Conservation (phyloP, 35 echinoderm and acorn worm genomes). For the Heliocidaris tuberculata region DNA sequence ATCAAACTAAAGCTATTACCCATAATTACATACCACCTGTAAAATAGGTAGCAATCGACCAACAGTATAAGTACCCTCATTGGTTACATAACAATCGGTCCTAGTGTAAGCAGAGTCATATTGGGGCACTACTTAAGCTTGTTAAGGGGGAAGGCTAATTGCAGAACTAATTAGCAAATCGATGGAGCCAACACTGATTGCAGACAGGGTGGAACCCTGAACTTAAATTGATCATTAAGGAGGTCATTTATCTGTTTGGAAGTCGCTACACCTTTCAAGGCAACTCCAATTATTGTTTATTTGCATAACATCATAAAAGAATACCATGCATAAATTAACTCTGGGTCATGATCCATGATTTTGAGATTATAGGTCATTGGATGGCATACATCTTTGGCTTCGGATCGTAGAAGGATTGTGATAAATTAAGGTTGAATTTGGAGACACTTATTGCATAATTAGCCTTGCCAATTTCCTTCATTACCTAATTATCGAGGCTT, state of each 20-base stretch:
- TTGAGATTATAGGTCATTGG: too few species aligned
- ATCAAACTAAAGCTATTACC: not conserved
- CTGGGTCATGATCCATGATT: not conserved
- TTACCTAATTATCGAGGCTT: too few species aligned
- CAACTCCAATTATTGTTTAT: not conserved
- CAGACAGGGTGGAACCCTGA: not conserved
- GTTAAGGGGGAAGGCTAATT: not conserved
- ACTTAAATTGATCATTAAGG: not conserved
- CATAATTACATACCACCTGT: not conserved
- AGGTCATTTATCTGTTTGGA: not conserved
- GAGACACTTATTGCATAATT: too few species aligned
- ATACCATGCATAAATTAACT: not conserved
- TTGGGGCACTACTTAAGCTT: not conserved
- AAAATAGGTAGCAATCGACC: not conserved
- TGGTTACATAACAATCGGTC: not conserved
- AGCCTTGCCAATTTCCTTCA: too few species aligned
- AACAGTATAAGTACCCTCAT: not conserved
- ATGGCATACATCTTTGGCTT: too few species aligned
- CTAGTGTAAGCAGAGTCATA: not conserved
- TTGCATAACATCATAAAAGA: not conserved
- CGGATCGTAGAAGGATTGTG: too few species aligned
- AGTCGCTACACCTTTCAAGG: not conserved
- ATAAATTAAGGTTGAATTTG: too few species aligned
- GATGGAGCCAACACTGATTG: not conserved
- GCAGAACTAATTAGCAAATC: not conserved